Evolutionary conservation across 2,888 invertebrate species (phyloP).

Genomic region (Drosophila prolongata): DNA sequence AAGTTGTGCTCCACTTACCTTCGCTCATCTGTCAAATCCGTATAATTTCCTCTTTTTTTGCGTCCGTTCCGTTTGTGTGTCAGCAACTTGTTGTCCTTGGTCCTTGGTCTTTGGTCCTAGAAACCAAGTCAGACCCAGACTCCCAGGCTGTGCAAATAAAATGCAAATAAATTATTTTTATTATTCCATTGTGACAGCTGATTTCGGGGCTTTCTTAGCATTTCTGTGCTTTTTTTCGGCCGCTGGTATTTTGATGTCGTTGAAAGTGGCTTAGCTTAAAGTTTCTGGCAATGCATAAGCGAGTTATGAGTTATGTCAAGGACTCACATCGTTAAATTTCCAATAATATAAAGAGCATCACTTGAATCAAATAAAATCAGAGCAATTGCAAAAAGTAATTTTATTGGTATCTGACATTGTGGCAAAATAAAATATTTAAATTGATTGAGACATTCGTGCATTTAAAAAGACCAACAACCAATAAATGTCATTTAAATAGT

Average conservation of each 20-base stretch:
- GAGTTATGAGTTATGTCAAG: constrained; percentile 20
- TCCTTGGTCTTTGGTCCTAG: constrained; percentile 13
- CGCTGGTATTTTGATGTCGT: constrained; percentile 23
- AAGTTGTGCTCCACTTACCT: constrained; percentile 26
- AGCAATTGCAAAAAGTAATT: not conserved
- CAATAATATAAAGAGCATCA: not conserved
- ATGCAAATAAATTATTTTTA: constrained; percentile 77
- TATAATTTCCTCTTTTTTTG: constrained; percentile 59
- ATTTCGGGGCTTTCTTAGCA: constrained; percentile 49
- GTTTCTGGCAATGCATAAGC: constrained; percentile 19
- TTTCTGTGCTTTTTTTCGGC: constrained; percentile 19
- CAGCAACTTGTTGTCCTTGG: constrained; percentile 72
- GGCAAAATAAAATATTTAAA: constrained; percentile 21
- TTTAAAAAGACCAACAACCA: not conserved
- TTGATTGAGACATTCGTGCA: constrained; percentile 10
- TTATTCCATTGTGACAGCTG: constrained; percentile 73
- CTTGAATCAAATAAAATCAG: not conserved
- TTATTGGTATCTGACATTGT: constrained; percentile 9
- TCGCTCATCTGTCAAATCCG: constrained; percentile 75
- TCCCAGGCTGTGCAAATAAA: constrained; percentile 42
- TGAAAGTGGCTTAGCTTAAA: constrained; percentile 40
- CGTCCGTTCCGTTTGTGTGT: constrained; percentile 18
- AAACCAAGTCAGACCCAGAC: constrained; percentile 17
- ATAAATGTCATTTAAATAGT: constrained; percentile 8
- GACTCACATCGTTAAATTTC: constrained; percentile 13